phyloP scores from a whole-genome alignment of 2,888 invertebrate genomes.

The Isoperla grammatica region DNA sequence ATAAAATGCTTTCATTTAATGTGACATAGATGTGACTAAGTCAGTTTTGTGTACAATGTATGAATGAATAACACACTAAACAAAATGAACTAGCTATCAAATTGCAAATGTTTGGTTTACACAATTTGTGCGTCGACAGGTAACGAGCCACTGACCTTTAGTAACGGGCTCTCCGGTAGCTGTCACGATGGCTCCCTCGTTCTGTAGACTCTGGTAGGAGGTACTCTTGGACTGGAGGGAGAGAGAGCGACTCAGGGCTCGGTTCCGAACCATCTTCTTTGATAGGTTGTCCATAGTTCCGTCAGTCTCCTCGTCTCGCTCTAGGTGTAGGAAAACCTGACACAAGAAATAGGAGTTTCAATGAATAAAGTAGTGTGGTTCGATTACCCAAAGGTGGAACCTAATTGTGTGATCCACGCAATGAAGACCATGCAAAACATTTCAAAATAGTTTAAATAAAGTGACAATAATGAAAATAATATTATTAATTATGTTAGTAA shows the following conservation, averaged over 20 bases:
- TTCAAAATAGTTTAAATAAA: too few species aligned
- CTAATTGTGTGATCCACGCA: neutral
- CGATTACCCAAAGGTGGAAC: neutral
- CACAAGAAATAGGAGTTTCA: neutral
- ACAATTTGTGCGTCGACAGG: too few species aligned
- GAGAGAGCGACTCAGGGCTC: constrained; percentile 63
- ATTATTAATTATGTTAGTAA: too few species aligned
- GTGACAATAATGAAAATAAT: too few species aligned
- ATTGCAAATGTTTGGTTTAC: too few species aligned
- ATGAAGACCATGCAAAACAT: neutral
- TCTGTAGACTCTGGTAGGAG: constrained; percentile 65
- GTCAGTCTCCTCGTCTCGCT: constrained; percentile 63
- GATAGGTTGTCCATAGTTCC: constrained; percentile 65
- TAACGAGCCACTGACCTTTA: neutral
- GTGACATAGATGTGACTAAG: too few species aligned
- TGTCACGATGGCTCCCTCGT: constrained; percentile 41
- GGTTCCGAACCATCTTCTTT: constrained; percentile 65
- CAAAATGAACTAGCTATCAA: too few species aligned
- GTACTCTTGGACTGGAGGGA: constrained; percentile 69
- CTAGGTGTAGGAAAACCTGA: constrained; percentile 69
- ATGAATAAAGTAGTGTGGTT: too few species aligned
- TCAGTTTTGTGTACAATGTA: too few species aligned
- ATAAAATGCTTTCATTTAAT: too few species aligned
- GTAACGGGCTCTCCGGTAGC: neutral
- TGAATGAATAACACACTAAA: too few species aligned